These are phyloP conservation scores for Argya squamiceps DNA, from an alignment of 2,797 vertebrate genomes.

Conservation along the genomic window DNA sequence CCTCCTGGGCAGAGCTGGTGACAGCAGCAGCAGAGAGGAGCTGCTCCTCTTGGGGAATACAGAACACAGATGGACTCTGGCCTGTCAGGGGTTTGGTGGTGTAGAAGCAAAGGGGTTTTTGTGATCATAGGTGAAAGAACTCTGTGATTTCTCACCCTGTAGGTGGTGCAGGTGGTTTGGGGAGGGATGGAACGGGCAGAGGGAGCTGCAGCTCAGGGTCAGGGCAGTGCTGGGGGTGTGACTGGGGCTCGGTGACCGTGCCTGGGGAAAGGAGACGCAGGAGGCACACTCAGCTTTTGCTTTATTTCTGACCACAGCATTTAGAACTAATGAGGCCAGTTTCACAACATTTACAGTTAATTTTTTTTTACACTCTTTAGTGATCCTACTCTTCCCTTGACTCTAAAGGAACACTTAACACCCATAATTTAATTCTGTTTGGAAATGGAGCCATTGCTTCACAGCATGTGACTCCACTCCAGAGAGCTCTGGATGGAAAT, in stretches of 20 bases:
- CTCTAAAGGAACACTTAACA: neutral
- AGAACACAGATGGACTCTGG: neutral
- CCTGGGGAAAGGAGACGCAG: neutral
- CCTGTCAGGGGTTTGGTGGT: neutral
- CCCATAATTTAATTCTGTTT: neutral
- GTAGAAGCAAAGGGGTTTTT: neutral
- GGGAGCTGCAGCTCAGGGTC: neutral
- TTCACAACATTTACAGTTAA: neutral
- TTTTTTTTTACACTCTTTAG: neutral
- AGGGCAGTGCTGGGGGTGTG: rapidly evolving
- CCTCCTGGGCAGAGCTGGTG: neutral
- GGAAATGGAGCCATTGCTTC: neutral
- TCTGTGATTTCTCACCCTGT: rapidly evolving
- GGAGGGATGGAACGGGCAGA: neutral
- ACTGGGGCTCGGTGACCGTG: rapidly evolving
- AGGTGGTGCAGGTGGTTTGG: neutral
- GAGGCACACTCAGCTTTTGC: neutral
- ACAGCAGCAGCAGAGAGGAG: neutral
- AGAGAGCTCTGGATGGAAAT: neutral
- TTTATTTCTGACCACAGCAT: neutral
- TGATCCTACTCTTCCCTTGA: neutral
- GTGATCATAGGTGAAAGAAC: neutral
- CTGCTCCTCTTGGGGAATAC: neutral
- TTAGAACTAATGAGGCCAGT: neutral
- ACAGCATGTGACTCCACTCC: neutral